These are phyloP conservation scores for Cheilosia impressa DNA, from an alignment of 2,888 invertebrate genomes.

Conservation along the genomic window DNA sequence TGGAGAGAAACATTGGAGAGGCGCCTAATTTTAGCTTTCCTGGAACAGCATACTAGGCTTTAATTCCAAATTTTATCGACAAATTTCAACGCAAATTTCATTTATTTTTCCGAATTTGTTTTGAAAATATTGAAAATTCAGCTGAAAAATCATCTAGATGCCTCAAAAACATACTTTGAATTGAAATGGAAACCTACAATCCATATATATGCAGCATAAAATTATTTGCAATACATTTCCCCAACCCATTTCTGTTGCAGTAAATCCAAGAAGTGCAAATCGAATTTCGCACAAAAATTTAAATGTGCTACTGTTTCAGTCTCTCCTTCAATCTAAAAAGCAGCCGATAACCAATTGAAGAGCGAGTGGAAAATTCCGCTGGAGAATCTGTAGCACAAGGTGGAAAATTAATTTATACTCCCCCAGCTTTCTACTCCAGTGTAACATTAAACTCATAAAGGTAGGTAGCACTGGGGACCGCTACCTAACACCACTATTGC, in stretches of 20 bases:
- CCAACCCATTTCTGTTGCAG: not conserved
- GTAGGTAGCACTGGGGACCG: conserved; percentile 43
- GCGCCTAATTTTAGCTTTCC: no score
- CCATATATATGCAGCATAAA: no score
- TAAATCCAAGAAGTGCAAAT: not conserved
- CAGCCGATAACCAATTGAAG: conserved; percentile 20
- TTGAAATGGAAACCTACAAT: no score
- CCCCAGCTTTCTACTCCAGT: conserved; percentile 43
- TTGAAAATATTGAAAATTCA: no score
- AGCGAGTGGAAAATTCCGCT: conserved; percentile 38
- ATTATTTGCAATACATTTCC: not conserved
- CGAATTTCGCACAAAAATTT: not conserved
- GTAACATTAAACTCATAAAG: conserved; percentile 69
- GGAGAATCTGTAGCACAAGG: conserved; percentile 37
- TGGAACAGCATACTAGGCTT: no score
- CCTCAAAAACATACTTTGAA: no score
- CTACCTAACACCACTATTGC: conserved; percentile 38
- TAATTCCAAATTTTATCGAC: no score
- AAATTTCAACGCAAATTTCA: no score
- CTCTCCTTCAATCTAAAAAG: not conserved
- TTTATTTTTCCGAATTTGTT: no score
- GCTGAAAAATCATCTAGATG: no score
- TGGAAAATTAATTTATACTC: conserved; percentile 46
- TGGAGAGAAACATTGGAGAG: no score
- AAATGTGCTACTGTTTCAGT: conserved; percentile 27